Evolutionary conservation across 2,797 vertebrate species (phyloP).

Genomic region (Sylvilagus floridanus): DNA sequence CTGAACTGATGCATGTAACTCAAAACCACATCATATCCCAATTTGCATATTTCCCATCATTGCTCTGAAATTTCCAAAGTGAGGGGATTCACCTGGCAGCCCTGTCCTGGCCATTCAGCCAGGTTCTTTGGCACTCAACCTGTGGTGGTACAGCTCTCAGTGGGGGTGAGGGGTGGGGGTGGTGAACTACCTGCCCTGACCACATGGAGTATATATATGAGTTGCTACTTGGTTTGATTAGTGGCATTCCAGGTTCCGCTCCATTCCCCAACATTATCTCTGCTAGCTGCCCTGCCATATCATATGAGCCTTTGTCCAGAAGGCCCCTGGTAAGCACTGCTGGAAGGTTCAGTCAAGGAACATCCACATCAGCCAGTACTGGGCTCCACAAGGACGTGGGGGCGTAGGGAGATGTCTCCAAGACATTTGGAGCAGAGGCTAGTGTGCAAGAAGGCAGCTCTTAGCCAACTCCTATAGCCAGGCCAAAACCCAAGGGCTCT

Average conservation of each 20-base stretch:
- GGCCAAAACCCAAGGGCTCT: background rate
- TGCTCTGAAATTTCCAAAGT: background rate
- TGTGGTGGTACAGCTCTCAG: background rate
- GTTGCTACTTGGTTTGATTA: background rate
- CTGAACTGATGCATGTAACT: background rate
- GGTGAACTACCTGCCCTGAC: background rate
- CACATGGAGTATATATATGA: background rate
- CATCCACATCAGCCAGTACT: background rate
- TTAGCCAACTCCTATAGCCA: background rate
- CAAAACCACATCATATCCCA: background rate
- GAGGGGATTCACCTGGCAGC: background rate
- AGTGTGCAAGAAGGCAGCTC: conserved; percentile 1
- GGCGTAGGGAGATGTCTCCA: background rate
- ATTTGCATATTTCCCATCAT: conserved; percentile 7
- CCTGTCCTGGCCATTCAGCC: background rate
- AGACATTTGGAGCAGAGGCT: background rate
- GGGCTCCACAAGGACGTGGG: background rate
- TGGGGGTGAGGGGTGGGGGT: background rate
- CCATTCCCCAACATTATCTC: background rate
- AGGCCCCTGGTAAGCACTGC: background rate
- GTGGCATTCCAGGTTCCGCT: background rate
- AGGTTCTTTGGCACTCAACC: background rate
- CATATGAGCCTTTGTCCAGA: background rate
- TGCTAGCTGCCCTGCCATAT: background rate
- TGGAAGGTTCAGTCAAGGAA: background rate